Evolutionary conservation across 1,140 invertebrate species (phyloP), one percentile per base, ranked within the genome.

Genomic region (Sipha flava): DNA sequence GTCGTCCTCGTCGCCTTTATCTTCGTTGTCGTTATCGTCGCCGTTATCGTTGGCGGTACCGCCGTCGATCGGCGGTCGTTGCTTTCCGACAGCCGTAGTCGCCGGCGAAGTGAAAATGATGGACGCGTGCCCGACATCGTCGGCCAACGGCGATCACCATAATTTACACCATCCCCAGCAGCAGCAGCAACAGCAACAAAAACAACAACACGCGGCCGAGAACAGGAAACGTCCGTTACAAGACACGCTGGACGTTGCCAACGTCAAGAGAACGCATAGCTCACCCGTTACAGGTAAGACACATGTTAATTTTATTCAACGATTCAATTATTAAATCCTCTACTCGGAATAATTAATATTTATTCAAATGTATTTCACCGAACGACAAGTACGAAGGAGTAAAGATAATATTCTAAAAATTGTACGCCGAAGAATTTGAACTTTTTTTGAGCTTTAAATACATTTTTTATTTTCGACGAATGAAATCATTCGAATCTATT

Each of bases 101-200:
- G 73, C 73, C 49, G 73, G 73, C 6, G 73, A 77, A 52, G 73
- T 43, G 49, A 77, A 77, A 77, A 77, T 77, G 73, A 77, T 77
- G 73, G 73, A 77, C 73, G 73, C 52, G 47, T 77, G 73, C 52
- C 73, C 73, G 73, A 37, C 73, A 16, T 77, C 52, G 18, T 52
- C 73, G 52, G 34, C 52, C 18, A 21, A 77, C 31, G 73, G 34
- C 43, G 31, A 23, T 18, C 45, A 29, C 21, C 68, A 47, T 29
- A 43, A 31, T 14, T 26, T 18, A 18, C 34, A 66, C n/a, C 34
- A 66, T 3, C 62, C n/a, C 12, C 49, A 26, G 2, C 59, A 64
- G 9, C 31, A 64, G 3, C 59, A 64, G 7, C 64, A 47, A 2
- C 70, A 34, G 18, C 70, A 75, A 14, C 47, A 34, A 9, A 52